These are phyloP conservation scores for Stictocephala bisonia DNA, from an alignment of 2,888 invertebrate species.

Conservation along the genomic window DNA sequence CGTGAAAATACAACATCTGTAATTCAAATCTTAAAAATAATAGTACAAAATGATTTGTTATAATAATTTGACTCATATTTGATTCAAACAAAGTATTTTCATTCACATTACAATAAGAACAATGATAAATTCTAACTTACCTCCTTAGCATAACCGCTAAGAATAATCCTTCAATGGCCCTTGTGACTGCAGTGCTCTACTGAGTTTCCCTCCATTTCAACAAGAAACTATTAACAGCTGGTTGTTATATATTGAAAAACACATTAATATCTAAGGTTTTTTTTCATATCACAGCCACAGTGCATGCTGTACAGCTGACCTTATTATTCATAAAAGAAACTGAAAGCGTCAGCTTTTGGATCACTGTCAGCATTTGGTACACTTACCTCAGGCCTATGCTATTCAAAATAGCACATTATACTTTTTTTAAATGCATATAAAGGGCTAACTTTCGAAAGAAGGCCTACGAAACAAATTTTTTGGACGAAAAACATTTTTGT, in stretches of 20 bases:
- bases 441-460: too few species aligned
- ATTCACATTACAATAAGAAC: not conserved
- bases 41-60: not conserved
- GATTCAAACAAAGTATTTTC: not conserved
- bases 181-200: not conserved
- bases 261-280: not conserved
- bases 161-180: not conserved
- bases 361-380: too few species aligned
- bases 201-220: not conserved
- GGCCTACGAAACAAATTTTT: too few species aligned
- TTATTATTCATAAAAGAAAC: slow-evolving; percentile 1
- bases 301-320: not conserved
- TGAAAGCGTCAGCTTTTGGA: not conserved
- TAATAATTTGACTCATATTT: not conserved
- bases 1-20: not conserved
- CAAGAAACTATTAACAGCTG: slow-evolving; percentile 8
- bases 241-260: not conserved
- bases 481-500: too few species aligned
- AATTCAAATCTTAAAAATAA: not conserved
- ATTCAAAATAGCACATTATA: too few species aligned
- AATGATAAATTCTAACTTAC: not conserved
- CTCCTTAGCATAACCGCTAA: not conserved
- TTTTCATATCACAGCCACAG: not conserved
- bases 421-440: too few species aligned
- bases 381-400: not conserved